Conservation (phyloP, 2,113 vertebrate species). For the Tursiops truncatus region DNA sequence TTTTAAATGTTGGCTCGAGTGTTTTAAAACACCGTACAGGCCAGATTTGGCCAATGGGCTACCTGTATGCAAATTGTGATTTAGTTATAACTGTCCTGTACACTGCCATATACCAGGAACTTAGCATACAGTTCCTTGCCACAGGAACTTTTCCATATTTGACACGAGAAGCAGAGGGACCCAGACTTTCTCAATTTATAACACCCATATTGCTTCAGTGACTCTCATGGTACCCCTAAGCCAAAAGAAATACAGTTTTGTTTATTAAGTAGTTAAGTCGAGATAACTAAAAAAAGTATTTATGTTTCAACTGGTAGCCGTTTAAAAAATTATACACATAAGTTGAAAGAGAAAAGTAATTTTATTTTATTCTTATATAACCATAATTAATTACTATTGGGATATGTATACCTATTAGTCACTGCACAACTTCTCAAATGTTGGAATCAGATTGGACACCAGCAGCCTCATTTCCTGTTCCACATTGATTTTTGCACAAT, state of each 20-base stretch:
- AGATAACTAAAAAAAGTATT: neutral
- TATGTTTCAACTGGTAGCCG: neutral
- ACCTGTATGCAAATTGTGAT: neutral
- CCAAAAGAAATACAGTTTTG: neutral
- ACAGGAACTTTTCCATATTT: neutral
- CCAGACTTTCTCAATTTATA: neutral
- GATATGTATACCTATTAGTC: neutral
- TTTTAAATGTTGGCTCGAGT: neutral
- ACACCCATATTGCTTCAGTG: neutral
- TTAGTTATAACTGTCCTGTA: neutral
- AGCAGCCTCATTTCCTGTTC: neutral
- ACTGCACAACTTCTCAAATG: neutral
- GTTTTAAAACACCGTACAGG: neutral
- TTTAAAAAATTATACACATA: neutral
- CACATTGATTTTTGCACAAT: neutral
- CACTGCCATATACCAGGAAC: neutral
- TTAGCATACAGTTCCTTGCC: neutral
- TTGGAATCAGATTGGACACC: neutral
- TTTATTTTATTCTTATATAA: neutral
- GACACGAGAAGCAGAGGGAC: neutral
- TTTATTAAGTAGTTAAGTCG: neutral
- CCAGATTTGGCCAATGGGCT: neutral
- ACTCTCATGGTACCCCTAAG: neutral
- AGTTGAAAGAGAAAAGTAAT: neutral
- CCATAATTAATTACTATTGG: neutral